Base-by-base conservation (phyloP, 2,113 vertebrate genomes). In the Struthidea cinerea region DNA sequence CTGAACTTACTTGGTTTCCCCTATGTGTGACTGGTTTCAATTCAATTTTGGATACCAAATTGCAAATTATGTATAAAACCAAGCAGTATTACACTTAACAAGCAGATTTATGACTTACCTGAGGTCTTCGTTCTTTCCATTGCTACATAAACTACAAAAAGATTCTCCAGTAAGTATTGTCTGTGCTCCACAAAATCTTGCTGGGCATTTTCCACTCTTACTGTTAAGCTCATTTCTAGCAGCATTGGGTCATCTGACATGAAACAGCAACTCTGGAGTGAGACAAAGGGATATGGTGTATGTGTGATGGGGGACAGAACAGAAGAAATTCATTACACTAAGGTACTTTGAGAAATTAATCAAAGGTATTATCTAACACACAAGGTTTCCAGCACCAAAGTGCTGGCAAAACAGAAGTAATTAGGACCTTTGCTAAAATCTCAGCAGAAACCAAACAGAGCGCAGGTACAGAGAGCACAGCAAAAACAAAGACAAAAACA, bases 111-210 rank as follows among this genome's bases (percentile, higher is more conserved):
- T 35, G 33, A 90, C 97, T 97, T 97, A 98, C 98, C 98, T 55
- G 96, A 97, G 87, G 92, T 92, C 94, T 97, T 98, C 21, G 92
- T 96, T 96, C 96, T 97, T 90, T 98, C 92, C 86, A 98, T 93
- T 95, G 97, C 97, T 95, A 99, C 97, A 91, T 99, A 98, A 95
- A 99, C 98, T 95, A 99, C 98, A 97, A 99, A 97, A 94, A 99
- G 98, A 96, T 99, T 99, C 98, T 99, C 99, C 95, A 99, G 97
- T 97, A 99, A 97, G 83, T 99, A 99, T 64, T 99, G 99, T 95
- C 99, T 98, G 94, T 98, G 98, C 92, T 99, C 99, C 98, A 99
- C 98, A 95, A 99, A 98, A 96, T 99, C 98, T 78, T 98, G 96
- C 9, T 98, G 98, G 82, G 90, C 55, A 52, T 97, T 98, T 97